Conservation (phyloP, 2,113 vertebrate genomes). For the Pitta sordida region DNA sequence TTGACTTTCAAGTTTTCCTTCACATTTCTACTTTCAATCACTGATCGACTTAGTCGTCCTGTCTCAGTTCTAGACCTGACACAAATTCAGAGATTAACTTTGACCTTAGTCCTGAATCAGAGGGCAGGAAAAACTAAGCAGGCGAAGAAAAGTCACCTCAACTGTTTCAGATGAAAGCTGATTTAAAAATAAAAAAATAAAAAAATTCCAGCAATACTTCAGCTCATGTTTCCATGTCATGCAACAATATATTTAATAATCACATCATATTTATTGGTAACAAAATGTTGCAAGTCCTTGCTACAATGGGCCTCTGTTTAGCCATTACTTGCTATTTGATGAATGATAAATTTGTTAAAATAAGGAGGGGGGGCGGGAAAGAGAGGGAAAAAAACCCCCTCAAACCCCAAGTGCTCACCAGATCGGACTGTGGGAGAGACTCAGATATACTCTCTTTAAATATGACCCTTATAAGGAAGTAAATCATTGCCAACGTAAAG, state of each 20-base stretch:
- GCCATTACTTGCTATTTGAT: neutral
- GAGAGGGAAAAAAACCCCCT: accelerated
- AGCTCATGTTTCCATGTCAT: neutral
- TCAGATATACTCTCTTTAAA: neutral
- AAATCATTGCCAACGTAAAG: neutral
- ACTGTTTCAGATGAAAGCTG: neutral
- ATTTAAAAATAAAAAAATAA: neutral
- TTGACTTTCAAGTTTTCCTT: neutral
- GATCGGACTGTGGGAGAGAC: neutral
- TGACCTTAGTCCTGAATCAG: neutral
- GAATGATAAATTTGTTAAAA: no score
- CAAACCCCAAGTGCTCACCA: neutral
- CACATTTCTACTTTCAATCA: neutral
- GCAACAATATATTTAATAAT: neutral
- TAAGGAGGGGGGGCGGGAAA: accelerated
- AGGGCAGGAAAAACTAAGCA: neutral
- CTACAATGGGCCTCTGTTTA: neutral
- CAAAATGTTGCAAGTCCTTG: neutral
- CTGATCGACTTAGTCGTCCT: neutral
- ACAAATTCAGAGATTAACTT: neutral
- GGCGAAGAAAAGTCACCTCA: neutral
- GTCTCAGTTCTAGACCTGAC: neutral
- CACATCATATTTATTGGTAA: neutral
- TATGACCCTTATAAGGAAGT: conserved; percentile 39
- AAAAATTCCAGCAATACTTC: neutral